Base-by-base conservation (phyloP, 2,113 vertebrate species). In the Synodontis membranacea region DNA sequence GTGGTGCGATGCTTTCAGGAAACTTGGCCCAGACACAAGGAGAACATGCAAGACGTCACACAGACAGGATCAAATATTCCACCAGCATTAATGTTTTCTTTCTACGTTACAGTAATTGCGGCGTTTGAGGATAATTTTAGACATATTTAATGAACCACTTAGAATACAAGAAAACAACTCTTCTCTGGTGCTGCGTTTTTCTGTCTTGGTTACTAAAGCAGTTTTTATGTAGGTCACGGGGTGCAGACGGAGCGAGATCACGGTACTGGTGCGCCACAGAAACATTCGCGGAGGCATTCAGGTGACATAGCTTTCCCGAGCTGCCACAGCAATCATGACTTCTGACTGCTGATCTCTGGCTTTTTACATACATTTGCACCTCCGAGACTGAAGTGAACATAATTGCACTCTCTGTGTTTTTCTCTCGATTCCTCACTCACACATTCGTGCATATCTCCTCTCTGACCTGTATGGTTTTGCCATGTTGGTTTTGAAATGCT, bases 331-430 rank as follows among this genome's bases (percentile, higher is more conserved):
- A 92, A 91, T 93, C 91, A 89, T 19, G 84, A 85, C 88, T 89
- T 86, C 91, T 91, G 91, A 88, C 70, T 85, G 68, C 92, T 92
- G 92, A 92, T 89, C 86, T 90, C n/a, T 0, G 86, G 91, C 93
- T 93, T 92, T 94, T 92, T 92, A 92, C 91, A 93, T 94, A 93
- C 94, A 94, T 95, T 95, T 94, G 93, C 94, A 95, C 94, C 94
- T 94, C 88, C 8, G 87, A 83, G 90, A 91, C 91, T 83, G 92
- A 92, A 93, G 93, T 89, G 91, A 92, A 90, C 91, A 54, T 87
- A 91, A 88, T 91, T 88, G 88, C 84, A 80, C 84, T 82, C 74
- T 87, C 23, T 8, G 58, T 42, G 11, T 82, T 7, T 82, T 58
- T 84, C 78, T 58, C 50, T 60, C 46, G 39, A 78, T 54, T 54